Evolutionary conservation across 1,140 invertebrate species (phyloP), one percentile per base, ranked within the genome.

Genomic region (Bombus huntii): DNA sequence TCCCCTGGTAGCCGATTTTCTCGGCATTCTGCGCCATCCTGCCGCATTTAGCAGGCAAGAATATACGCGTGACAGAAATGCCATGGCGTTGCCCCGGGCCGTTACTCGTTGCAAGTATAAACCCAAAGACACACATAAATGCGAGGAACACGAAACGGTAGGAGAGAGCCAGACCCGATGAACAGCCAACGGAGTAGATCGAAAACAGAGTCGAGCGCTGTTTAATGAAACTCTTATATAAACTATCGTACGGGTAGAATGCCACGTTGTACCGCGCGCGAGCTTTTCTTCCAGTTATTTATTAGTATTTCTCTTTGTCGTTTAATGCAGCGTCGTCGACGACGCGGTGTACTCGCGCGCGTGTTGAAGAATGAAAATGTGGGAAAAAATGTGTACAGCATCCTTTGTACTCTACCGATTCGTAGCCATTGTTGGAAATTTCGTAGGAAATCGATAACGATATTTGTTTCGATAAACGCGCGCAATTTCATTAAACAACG

Each of bases 41-140:
- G 28, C 71, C 44, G 71, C 37, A 57, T 81, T 85, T 85, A 85
- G 57, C 79, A 71, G 71, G 59, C 84, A 85, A 85, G 84, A 85
- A 85, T 85, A 78, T 71, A 79, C 66, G 44, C 84, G 79, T 53
- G 73, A 84, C 57, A 81, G 79, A 89, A 87, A 84, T 77, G 62
- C 53, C 76, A 39, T 65, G 53, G 70, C 70, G 44, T 76, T 73
- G 47, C 71, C 71, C n/a, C 18, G 34, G 76, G 75, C 57, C n/a
- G 62, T n/a, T 66, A n/a, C 10, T 37, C n/a, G 62, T n/a, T 66
- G 44, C 10, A 47, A 74, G 37, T 73, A 85, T 57, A 73, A 57
- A 85, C 59, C 59, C n/a, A 22, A n/a, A 65, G 57, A 42, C 22
- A 71, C 53, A 28, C 39, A 76, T 75, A 70, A 83, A 82, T 6